These are phyloP conservation scores for Zaprionus bogoriensis DNA, from an alignment of 2,888 invertebrate genomes.

Conservation along the genomic window DNA sequence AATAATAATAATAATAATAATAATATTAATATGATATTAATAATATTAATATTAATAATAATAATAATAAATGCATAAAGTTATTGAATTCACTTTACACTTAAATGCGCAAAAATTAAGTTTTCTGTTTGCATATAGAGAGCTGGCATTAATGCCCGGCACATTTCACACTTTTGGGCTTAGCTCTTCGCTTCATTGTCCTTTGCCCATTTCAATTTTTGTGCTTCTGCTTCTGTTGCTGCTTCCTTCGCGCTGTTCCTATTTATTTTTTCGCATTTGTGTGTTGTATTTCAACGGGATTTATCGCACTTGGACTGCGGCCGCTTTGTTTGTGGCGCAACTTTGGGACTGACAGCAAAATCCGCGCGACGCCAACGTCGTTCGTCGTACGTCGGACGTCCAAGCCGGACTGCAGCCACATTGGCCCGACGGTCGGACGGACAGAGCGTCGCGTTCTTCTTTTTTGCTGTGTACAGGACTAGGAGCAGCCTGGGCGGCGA, in stretches of 20 bases:
- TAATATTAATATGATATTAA: too few relatives aligned
- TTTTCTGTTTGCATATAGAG: conserved; percentile 14
- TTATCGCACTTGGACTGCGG: conserved; percentile 71
- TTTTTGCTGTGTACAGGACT: not conserved
- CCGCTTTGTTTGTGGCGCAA: conserved; percentile 71
- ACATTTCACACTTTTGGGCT: conserved; percentile 36
- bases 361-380: conserved; percentile 63
- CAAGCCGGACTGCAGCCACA: conserved; percentile 72
- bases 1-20: too few relatives aligned
- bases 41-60: too few relatives aligned
- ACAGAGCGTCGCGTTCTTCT: conserved; percentile 15
- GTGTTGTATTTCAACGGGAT: conserved; percentile 66
- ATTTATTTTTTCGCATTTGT: conserved; percentile 7
- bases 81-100: too few relatives aligned
- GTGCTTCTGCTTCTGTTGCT: too few relatives aligned
- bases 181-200: conserved; percentile 9
- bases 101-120: too few relatives aligned
- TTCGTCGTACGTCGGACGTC: too few relatives aligned
- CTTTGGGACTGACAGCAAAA: conserved; percentile 64
- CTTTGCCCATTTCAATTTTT: conserved; percentile 39
- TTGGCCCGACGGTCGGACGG: conserved; percentile 55
- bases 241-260: not conserved
- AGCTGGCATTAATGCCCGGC: conserved; percentile 30
- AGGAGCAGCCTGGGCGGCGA: not conserved
- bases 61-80: too few relatives aligned